A percentile compares a stretch with the other conserved stretches of the same genome.
Conservation (phyloP, 2,888 invertebrate species). For the Himalopsyche japonica region DNA sequence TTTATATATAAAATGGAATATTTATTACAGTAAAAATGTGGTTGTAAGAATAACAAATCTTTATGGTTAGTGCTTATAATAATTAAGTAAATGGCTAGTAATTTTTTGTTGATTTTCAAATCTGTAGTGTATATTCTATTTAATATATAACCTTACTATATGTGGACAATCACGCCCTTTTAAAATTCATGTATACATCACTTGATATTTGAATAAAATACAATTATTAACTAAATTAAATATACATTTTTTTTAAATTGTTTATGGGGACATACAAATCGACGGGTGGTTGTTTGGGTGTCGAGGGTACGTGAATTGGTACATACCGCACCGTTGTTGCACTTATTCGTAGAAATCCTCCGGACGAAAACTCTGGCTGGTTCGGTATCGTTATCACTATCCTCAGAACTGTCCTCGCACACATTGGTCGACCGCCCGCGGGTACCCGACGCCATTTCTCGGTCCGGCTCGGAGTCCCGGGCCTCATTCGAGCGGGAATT, state of each 20-base stretch:
- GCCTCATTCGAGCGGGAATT: neutral
- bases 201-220: slow-evolving; percentile 2
- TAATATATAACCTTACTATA: too few relatives aligned
- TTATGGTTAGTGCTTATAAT: too few relatives aligned
- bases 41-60: too few relatives aligned
- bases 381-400: slow-evolving; percentile 80
- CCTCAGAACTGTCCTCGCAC: slow-evolving; percentile 62
- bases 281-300: neutral
- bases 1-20: too few relatives aligned
- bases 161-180: neutral
- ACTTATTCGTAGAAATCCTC: slow-evolving; percentile 81
- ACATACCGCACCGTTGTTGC: slow-evolving; percentile 78
- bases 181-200: neutral
- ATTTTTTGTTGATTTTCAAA: too few relatives aligned
- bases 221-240: neutral
- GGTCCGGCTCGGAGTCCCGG: slow-evolving; percentile 2
- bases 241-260: too few relatives aligned
- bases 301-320: neutral
- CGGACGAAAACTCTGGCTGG: slow-evolving; percentile 76
- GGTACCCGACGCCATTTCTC: slow-evolving; percentile 43
- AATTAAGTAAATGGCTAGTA: too few relatives aligned
- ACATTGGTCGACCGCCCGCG: slow-evolving; percentile 50
- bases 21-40: too few relatives aligned
- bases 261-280: neutral
- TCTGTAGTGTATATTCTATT: too few relatives aligned